Conservation (phyloP, 2,888 invertebrate genomes). For the Dryococelus australis region DNA sequence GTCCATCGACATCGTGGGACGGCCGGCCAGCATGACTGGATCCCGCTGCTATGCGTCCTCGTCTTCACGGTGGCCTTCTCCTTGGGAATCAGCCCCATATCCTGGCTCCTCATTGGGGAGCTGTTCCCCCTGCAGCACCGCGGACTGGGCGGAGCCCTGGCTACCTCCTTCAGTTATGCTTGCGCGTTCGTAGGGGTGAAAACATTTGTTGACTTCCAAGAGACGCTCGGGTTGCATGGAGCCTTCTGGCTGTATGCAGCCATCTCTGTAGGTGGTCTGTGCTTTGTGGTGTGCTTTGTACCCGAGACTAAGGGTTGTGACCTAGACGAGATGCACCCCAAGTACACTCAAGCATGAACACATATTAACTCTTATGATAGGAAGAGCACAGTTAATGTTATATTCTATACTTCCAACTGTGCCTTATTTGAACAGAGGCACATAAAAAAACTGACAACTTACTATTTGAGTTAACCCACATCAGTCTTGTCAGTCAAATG, state of each 20-base stretch:
- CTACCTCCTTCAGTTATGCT: slow-evolving; percentile 85
- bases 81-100: slow-evolving; percentile 88
- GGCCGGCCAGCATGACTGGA: slow-evolving; percentile 77
- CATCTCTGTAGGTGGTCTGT: slow-evolving; percentile 79
- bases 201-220: slow-evolving; percentile 83
- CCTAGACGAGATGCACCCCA: slow-evolving; percentile 85
- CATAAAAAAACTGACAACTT: too few relatives aligned
- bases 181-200: slow-evolving; percentile 88
- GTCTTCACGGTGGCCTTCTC: slow-evolving; percentile 87
- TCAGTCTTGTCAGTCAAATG: too few relatives aligned
- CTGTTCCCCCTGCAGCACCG: slow-evolving; percentile 83
- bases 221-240: slow-evolving; percentile 77
- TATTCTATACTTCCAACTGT: neutral
- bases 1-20: slow-evolving; percentile 60
- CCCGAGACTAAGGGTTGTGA: slow-evolving; percentile 92
- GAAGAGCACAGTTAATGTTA: slow-evolving; percentile 3
- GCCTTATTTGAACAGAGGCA: neutral
- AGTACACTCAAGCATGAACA: slow-evolving; percentile 60
- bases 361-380: neutral
- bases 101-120: slow-evolving; percentile 84
- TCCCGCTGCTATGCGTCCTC: slow-evolving; percentile 81
- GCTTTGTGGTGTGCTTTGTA: slow-evolving; percentile 85
- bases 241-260: slow-evolving; percentile 90
- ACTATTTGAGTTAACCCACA: too few relatives aligned
- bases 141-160: slow-evolving; percentile 87